A percentile compares a stretch with the other conserved stretches of the same genome.
Evolutionary conservation across 2,888 invertebrate genomes (phyloP).

Genomic region (Ceramica pisi): DNA sequence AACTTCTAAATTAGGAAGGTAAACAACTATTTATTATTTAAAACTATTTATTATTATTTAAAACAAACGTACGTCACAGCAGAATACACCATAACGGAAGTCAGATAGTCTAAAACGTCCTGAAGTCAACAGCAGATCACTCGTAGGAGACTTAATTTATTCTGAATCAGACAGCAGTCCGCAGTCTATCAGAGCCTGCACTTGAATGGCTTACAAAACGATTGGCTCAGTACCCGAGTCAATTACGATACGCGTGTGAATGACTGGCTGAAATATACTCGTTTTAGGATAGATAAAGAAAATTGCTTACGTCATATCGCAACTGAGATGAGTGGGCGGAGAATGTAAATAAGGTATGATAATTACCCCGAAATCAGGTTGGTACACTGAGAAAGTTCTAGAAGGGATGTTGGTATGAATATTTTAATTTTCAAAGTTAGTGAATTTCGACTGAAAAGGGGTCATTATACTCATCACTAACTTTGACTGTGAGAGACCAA

Average conservation of each 20-base stretch:
- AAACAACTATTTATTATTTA: neutral
- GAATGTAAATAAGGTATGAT: neutral
- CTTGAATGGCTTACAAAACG: conserved; percentile 25
- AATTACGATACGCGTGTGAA: conserved; percentile 7
- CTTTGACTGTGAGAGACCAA: too few relatives aligned
- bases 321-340: conserved; percentile 7
- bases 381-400: conserved; percentile 11
- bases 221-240: neutral
- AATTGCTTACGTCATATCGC: conserved; percentile 24
- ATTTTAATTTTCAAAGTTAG: too few relatives aligned
- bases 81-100: conserved; percentile 5
- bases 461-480: too few relatives aligned
- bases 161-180: conserved; percentile 4
- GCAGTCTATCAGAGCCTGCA: conserved; percentile 2
- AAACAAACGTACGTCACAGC: neutral
- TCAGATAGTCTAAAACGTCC: neutral
- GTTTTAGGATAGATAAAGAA: conserved; percentile 10
- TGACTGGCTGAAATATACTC: conserved; percentile 27
- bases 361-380: neutral
- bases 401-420: neutral
- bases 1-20: neutral
- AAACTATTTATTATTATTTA: neutral
- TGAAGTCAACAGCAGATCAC: neutral
- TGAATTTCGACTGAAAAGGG: too few relatives aligned
- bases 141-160: neutral